Evolutionary conservation across 2,888 invertebrate species (phyloP).

Genomic region (Matsumyia berberina): DNA sequence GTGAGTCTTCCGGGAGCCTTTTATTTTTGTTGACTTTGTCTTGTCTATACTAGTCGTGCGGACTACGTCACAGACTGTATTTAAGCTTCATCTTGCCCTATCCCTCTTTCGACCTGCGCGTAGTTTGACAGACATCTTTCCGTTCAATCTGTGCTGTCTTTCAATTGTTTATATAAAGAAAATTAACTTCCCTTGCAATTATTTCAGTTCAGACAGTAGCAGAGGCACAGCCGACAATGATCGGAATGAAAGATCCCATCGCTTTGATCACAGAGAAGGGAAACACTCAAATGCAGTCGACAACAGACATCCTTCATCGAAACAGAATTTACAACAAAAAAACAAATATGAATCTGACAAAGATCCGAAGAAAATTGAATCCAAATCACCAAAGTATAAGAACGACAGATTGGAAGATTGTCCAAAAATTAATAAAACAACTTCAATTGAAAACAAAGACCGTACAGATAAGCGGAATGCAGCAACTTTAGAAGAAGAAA

Average conservation of each 20-base stretch:
- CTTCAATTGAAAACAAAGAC: background rate
- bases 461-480: background rate
- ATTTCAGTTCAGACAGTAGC: conserved; percentile 53
- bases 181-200: conserved; percentile 41
- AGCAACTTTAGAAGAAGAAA: conserved; percentile 40
- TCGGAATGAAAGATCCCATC: background rate
- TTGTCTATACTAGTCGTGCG: too few species aligned
- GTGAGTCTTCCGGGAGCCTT: too few species aligned
- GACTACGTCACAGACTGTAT: too few species aligned
- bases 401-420: background rate
- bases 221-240: background rate
- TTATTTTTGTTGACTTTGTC: too few species aligned
- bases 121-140: background rate
- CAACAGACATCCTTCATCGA: background rate
- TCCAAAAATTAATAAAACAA: background rate
- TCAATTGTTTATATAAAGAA: conserved; percentile 10
- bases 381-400: background rate
- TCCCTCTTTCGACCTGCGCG: too few species aligned
- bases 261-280: background rate
- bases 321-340: background rate
- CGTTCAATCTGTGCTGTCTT: background rate
- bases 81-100: too few species aligned
- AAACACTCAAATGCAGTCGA: background rate
- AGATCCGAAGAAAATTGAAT: background rate
- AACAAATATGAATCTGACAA: background rate